Evolutionary conservation across 2,888 invertebrate species (phyloP).

Genomic region (Folsomia manolachei): DNA sequence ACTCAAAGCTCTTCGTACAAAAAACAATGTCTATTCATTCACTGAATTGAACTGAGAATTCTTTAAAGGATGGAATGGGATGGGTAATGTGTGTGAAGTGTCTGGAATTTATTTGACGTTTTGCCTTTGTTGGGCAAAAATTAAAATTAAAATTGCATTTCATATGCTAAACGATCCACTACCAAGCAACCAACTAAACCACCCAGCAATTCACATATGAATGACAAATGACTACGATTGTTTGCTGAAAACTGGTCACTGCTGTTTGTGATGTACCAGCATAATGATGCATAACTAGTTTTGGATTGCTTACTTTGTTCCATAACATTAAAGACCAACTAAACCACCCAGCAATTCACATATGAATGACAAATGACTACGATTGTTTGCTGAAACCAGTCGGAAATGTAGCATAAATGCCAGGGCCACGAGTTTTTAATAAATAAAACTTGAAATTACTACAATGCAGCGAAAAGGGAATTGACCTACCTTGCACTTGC

Average conservation of each 20-base stretch:
- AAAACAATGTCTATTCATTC: neutral
- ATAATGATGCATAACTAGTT: neutral
- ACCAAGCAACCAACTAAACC: neutral
- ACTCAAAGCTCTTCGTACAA: neutral
- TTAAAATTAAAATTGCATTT: conserved; percentile 5
- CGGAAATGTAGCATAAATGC: neutral
- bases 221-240: conserved; percentile 4
- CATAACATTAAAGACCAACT: neutral
- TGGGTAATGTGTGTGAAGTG: too few species aligned
- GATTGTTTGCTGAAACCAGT: neutral
- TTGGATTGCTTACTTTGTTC: conserved; percentile 2
- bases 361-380: neutral
- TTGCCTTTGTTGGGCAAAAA: neutral
- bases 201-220: neutral
- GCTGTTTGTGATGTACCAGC: neutral
- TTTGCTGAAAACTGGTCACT: neutral
- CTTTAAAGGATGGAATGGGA: neutral
- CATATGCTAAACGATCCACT: neutral
- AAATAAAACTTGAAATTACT: neutral
- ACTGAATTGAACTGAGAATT: neutral
- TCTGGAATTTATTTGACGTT: conserved; percentile 4
- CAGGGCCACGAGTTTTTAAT: conserved; percentile 6
- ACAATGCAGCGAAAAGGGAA: neutral
- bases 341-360: too few species aligned
- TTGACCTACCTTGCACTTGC: neutral